These are phyloP conservation scores for Plebejus anna DNA, from an alignment of 2,888 invertebrate species.

Conservation along the genomic window DNA sequence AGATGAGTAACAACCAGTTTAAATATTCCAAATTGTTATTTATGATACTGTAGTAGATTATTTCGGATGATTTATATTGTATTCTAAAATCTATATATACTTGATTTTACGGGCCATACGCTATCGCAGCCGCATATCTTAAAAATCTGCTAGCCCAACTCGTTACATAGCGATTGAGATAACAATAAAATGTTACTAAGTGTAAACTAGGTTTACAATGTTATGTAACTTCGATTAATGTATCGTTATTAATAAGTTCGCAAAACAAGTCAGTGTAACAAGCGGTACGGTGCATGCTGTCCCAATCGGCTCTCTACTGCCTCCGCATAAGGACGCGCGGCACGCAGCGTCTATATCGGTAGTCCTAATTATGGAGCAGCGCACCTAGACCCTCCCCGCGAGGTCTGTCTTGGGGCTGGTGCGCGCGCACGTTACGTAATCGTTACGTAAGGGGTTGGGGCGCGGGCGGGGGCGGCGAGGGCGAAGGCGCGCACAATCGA, in stretches of 20 bases:
- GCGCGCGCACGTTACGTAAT: constrained; percentile 76
- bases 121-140: background rate
- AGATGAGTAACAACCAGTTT: background rate
- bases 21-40: background rate
- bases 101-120: background rate
- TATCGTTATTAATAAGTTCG: constrained; percentile 1
- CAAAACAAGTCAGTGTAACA: background rate
- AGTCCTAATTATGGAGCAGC: constrained; percentile 40
- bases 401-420: constrained; percentile 47
- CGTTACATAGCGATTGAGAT: background rate
- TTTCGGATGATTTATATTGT: background rate
- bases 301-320: constrained; percentile 32
- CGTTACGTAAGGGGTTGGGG: constrained; percentile 67
- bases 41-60: background rate
- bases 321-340: constrained; percentile 31
- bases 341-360: constrained; percentile 30
- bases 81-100: too few species aligned
- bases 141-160: background rate
- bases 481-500: constrained; percentile 68
- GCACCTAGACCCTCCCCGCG: constrained; percentile 42
- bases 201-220: background rate
- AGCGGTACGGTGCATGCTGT: background rate
- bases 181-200: background rate
- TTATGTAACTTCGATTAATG: background rate
- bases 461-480: constrained; percentile 46